phyloP scores from a whole-genome alignment of 2,888 invertebrate genomes.

The Ormyrus pomaceus region DNA sequence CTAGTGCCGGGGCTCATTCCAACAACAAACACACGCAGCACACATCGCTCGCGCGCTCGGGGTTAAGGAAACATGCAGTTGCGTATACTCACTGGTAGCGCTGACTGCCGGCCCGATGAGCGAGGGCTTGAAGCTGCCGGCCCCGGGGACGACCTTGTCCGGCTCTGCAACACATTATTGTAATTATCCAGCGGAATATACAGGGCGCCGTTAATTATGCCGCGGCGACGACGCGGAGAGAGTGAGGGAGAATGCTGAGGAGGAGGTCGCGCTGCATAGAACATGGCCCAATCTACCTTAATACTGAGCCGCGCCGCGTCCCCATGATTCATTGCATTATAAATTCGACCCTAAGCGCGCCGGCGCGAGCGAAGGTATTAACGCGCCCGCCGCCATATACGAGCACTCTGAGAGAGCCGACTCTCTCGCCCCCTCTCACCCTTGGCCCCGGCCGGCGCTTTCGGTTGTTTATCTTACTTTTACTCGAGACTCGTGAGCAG shows the following conservation, averaged over 20 bases:
- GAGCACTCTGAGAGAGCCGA: too few relatives aligned
- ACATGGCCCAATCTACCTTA: conserved; percentile 72
- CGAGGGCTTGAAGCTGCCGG: conserved; percentile 74
- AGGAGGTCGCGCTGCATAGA: conserved; percentile 61
- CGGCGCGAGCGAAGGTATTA: conserved; percentile 16
- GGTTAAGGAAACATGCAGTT: conserved; percentile 10
- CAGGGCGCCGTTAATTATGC: conserved; percentile 66
- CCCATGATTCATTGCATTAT: conserved; percentile 71
- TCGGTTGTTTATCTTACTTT: conserved; percentile 45
- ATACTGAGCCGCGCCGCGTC: conserved; percentile 63
- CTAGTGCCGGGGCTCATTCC: too few relatives aligned
- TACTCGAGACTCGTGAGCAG: neutral
- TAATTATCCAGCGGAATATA: conserved; percentile 74
- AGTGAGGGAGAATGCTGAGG: conserved; percentile 33
- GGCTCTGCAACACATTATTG: conserved; percentile 75
- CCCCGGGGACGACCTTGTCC: conserved; percentile 74
- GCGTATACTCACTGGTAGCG: conserved; percentile 83
- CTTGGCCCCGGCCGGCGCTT: neutral
- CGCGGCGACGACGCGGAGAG: conserved; percentile 53
- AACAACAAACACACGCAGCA: neutral
- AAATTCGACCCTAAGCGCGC: conserved; percentile 62
- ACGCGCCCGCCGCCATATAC: neutral
- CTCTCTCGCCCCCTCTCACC: neutral
- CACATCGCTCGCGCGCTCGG: neutral
- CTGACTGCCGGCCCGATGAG: conserved; percentile 85